Base-by-base conservation (phyloP, 2,888 invertebrate species). In the Odontocolon sp. region DNA sequence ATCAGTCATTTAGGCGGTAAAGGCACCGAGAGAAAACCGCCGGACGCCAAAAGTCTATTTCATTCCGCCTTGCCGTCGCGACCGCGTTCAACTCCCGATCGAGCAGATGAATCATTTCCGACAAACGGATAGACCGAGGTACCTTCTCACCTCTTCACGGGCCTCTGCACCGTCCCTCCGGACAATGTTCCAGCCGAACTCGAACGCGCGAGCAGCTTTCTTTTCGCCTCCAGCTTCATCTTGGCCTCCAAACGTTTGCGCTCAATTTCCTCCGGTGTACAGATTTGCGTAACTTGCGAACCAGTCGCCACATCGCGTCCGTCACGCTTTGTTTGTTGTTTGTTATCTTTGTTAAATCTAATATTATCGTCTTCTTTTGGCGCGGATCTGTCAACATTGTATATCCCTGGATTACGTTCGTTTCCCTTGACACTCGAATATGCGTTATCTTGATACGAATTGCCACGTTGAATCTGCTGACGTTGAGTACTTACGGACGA, bases 191-290 rank as follows among this genome's bases (percentile, higher is more conserved):
- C 47, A 3, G 28, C 40, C 6, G 54, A 45, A 26, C 50, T 68
- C 16, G 64, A 59, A 26, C 71, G 68, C 16, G 63, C 68, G 23
- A 79, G 77, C 2, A 83, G 68, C 76, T 89, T 88, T 74, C 91
- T 88, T 86, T 93, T 94, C 0, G 92, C 92, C 80, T 93, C 87
- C 11, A 94, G 89, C 84, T 91, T 93, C 83, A 93, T 93, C 86
- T 92, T 90, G 1, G 94, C 94, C 82, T 92, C 92, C 76, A 91
- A 88, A 77, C 93, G 92, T 82, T 94, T 94, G 83, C 90, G 92
- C 85, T 93, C 93, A 57, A 94, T 94, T 89, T 94, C 93, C 77
- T 93, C 92, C 36, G 92, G 92, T 18, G 93, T 92, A 82, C 92
- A 93, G 0, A 61, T 63, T 26, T 76, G 77, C 14, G 57, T 6